Evolutionary conservation across 2,797 vertebrate species (phyloP), one percentile per base, ranked within the genome.

Genomic region (Strix occidentalis): DNA sequence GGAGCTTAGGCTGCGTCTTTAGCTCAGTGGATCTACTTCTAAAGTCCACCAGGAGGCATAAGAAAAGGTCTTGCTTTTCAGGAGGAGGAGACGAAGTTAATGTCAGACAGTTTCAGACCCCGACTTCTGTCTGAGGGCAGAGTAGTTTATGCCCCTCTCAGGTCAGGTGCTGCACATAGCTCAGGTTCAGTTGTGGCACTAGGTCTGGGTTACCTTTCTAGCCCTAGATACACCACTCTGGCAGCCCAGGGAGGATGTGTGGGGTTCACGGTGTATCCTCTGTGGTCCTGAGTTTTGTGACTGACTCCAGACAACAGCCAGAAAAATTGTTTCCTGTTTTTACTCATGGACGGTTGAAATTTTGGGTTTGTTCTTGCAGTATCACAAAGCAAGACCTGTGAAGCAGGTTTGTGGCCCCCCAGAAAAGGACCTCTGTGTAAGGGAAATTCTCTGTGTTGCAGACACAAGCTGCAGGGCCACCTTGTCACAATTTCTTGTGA

Each of bases 131-230:
- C 48, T 39, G 23, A 69, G 37, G 51, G 60, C 35, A n/a, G 45
- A 39, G 75, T 13, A 43, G 33, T 20, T 63, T 51, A 6, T 60
- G 31, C 16, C 16, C 63, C 31, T 71, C 51, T 66, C 13, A 4
- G 12, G 13, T 68, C 9, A 13, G 31, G 19, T 12, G 10, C 29
- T 60, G 12, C 21, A 1, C 0, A 0, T 26, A 45, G 48, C 39
- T 79, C 39, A 26, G 66, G 28, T 45, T 83, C 16, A 17, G 17
- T 33, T 56, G 60, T n/a, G 13, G 25, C 50, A 4, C 10, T 13
- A 56, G 26, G 11, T 75, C 57, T 88, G 57, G 3, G 10, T 70
- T 74, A 13, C 29, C 70, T 60, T 84, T 41, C 45, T 60, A 21
- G 16, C 50, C 13, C 46, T 8, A 2, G 4, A 10, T 37, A 33